Percentiles rank a stretch among this genome's conserved stretches.
Conservation (phyloP, 2,888 invertebrate species). For the Corythucha ciliata region DNA sequence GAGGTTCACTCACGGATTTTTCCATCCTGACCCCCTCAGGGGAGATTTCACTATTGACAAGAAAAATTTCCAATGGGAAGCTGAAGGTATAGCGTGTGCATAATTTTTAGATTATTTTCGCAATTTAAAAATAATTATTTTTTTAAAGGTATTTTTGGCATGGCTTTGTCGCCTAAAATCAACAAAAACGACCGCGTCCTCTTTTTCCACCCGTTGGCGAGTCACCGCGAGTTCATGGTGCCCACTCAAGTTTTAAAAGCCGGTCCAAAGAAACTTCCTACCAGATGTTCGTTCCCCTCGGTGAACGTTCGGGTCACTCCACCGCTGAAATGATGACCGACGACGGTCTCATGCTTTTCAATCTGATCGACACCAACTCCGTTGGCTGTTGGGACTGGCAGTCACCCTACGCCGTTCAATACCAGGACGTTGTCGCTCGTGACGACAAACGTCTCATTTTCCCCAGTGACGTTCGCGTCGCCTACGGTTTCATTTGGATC, state of each 20-base stretch:
- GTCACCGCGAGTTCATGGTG: constrained; percentile 67
- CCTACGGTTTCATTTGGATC: constrained; percentile 50
- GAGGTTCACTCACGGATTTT: constrained; percentile 68
- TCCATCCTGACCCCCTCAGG: constrained; percentile 66
- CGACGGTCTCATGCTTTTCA: constrained; percentile 61
- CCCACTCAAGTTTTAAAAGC: constrained; percentile 64
- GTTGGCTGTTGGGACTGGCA: constrained; percentile 73
- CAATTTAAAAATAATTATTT: too few relatives aligned
- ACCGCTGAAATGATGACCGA: constrained; percentile 52
- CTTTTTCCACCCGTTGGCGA: constrained; percentile 70
- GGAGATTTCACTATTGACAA: constrained; percentile 40
- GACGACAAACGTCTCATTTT: constrained; percentile 69
- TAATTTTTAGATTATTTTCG: too few relatives aligned
- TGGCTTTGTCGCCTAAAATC: constrained; percentile 59
- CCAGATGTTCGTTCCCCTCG: constrained; percentile 30
- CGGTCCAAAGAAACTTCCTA: too few relatives aligned
- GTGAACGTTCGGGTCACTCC: constrained; percentile 58
- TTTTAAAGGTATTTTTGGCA: constrained; percentile 53
- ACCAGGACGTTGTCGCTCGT: constrained; percentile 57
- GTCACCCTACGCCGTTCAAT: constrained; percentile 46
- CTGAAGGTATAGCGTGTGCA: constrained; percentile 52
- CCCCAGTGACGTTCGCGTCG: constrained; percentile 67
- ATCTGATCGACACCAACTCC: constrained; percentile 69
- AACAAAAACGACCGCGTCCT: constrained; percentile 58
- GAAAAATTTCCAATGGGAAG: constrained; percentile 75